phyloP scores from a whole-genome alignment of 1,140 invertebrate genomes.

The Aethina tumida region DNA sequence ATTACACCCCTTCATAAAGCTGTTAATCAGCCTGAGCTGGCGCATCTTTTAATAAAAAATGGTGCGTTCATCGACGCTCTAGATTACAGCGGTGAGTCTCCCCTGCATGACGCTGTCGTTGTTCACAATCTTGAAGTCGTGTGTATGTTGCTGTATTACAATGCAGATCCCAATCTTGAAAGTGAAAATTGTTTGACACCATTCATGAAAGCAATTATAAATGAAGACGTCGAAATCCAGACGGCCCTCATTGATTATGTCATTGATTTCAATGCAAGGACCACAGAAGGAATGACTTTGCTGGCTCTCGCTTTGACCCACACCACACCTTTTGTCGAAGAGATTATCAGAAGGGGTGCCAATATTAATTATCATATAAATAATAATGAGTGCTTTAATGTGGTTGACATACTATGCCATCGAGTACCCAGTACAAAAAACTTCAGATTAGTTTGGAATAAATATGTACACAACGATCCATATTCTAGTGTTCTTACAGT shows the following conservation, averaged over 20 bases:
- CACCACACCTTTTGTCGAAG: slow-evolving; percentile 7
- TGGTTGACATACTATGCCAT: slow-evolving; percentile 12
- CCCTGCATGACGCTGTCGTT: slow-evolving; percentile 14
- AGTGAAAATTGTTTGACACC: slow-evolving; percentile 11
- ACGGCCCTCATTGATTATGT: slow-evolving; percentile 16
- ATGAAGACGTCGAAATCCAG: slow-evolving; percentile 9
- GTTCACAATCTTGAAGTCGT: slow-evolving; percentile 13
- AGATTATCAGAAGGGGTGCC: slow-evolving; percentile 15
- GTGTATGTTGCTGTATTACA: slow-evolving; percentile 20
- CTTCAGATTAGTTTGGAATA: slow-evolving; percentile 15
- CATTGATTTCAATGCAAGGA: slow-evolving; percentile 13
- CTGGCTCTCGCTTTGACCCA: slow-evolving; percentile 13
- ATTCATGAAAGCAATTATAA: slow-evolving; percentile 16
- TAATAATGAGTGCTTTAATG: slow-evolving; percentile 2
- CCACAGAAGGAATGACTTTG: slow-evolving; percentile 4
- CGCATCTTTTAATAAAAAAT: slow-evolving; percentile 11
- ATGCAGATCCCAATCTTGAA: slow-evolving; percentile 15
- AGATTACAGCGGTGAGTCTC: slow-evolving; percentile 16
- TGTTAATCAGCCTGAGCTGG: slow-evolving; percentile 11
- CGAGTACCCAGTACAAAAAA: slow-evolving; percentile 9
- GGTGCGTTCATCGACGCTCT: slow-evolving; percentile 14
- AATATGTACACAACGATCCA: slow-evolving; percentile 7
- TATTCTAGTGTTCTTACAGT: slow-evolving; percentile 1
- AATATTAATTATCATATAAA: slow-evolving; percentile 14
- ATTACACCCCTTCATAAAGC: slow-evolving; percentile 15